Conservation (phyloP, 2,113 vertebrate genomes). For the Ochotona princeps region DNA sequence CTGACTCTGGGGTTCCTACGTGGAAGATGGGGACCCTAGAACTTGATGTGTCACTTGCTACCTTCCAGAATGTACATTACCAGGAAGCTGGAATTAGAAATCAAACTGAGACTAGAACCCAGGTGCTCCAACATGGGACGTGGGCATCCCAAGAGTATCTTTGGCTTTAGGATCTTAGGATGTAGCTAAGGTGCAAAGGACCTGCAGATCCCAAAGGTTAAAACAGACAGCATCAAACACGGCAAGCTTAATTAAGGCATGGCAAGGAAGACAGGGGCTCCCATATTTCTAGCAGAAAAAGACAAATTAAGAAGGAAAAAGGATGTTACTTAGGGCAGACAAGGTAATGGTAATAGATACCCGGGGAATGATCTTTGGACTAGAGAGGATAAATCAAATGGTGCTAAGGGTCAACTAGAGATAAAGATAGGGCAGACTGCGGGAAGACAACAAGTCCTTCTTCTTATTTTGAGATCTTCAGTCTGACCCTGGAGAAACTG, state of each 20-base stretch:
- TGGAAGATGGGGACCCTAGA: too few relatives aligned
- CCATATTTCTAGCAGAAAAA: neutral
- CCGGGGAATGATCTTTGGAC: conserved; percentile 23
- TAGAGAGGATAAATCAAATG: conserved; percentile 20
- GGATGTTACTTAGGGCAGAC: neutral
- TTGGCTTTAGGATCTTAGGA: too few relatives aligned
- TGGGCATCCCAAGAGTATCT: too few relatives aligned
- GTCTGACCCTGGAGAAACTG: conserved; percentile 20
- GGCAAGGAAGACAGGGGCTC: neutral
- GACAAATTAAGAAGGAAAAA: conserved; percentile 14
- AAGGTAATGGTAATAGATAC: conserved; percentile 19
- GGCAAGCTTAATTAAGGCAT: neutral
- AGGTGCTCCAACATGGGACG: too few relatives aligned
- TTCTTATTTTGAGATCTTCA: conserved; percentile 48
- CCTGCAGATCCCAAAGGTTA: neutral
- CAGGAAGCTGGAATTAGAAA: too few relatives aligned
- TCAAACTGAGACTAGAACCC: too few relatives aligned
- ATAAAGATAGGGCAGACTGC: neutral
- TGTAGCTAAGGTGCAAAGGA: neutral
- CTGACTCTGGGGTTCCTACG: too few relatives aligned
- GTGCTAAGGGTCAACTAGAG: conserved; percentile 2
- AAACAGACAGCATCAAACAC: neutral
- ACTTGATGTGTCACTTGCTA: too few relatives aligned
- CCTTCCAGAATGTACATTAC: too few relatives aligned
- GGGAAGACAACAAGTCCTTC: neutral